Evolutionary conservation across 2,113 vertebrate genomes (phyloP).

Genomic region (Ctenodactylus gundi): DNA sequence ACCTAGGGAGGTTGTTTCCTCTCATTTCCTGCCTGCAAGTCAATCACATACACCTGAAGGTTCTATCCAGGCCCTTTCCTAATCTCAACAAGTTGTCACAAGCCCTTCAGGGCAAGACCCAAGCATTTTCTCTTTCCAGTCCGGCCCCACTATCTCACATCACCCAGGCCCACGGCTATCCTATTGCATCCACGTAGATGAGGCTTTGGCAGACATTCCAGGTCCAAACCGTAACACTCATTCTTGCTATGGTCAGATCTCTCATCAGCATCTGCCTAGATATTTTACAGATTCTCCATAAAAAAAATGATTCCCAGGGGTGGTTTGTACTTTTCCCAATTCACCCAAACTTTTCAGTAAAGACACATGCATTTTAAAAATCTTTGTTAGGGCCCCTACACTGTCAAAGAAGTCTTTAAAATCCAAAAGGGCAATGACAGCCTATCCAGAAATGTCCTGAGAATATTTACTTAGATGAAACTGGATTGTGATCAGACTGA

Average conservation of each 20-base stretch:
- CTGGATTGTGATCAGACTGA: not conserved
- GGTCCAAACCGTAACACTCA: too few relatives aligned
- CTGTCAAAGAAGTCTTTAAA: not conserved
- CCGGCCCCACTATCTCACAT: too few relatives aligned
- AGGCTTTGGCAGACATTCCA: too few relatives aligned
- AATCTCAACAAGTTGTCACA: too few relatives aligned
- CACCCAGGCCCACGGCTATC: too few relatives aligned
- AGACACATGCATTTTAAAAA: not conserved
- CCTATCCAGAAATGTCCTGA: not conserved
- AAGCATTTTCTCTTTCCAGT: too few relatives aligned
- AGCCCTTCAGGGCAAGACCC: too few relatives aligned
- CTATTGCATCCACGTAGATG: too few relatives aligned
- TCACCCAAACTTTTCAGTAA: not conserved
- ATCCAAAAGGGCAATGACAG: not conserved
- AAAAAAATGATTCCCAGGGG: not conserved
- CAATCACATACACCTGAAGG: too few relatives aligned
- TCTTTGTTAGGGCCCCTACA: not conserved
- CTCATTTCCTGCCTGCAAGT: too few relatives aligned
- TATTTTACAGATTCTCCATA: not conserved
- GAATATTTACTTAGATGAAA: not conserved
- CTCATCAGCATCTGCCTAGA: not conserved
- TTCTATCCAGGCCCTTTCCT: too few relatives aligned
- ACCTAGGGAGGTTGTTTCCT: too few relatives aligned
- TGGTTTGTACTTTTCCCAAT: not conserved
- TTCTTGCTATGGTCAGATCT: not conserved